Base-by-base conservation (phyloP, 2,888 invertebrate species). In the Trachelus troglodyta region DNA sequence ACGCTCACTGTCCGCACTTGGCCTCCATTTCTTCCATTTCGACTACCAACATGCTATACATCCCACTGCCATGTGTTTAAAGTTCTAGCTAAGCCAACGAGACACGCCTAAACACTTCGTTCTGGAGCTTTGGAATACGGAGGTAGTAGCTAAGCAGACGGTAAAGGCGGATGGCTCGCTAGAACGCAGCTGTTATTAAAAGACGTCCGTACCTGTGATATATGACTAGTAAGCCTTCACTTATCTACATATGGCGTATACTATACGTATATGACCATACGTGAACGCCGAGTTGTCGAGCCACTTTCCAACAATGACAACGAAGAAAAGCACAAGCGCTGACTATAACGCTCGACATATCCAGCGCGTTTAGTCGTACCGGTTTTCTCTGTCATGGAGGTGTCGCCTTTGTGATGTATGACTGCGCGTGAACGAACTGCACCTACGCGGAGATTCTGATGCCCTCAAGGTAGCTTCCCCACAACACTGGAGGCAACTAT, bases 1-100 rank as follows among this genome's bases (percentile, higher is more conserved):
- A 88, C 85, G 85, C 84, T 86, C 83, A 82, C 82, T 81, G 79
- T 82, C 81, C 23, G 56, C 56, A 56, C 56, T 56, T 56, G 56
- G 56, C 56, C 56, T 23, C 56, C 56, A 56, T 56, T 56, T 56
- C 56, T 56, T 56, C 56, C 56, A 23, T 23, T 56, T 56, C 56
- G 56, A 23, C 56, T 56, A 23, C 15, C 56, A 15, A 15, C 15
- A 15, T 1, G 23, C 56, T 56, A 1, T 9, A 23, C 23, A 0
- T 23, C 56, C 56, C 56, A 23, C 56, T 23, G 23, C 2, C 56
- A 23, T 23, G 23, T 15, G 56, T 9, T 56, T 9, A 0, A 23
- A 23, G 23, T 23, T 56, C 56, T 9, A 23, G 56, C 56, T 56
- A 23, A 56, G 56, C 23, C 56, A 56, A 56, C 56, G 56, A 23